Percentiles rank a stretch among this genome's conserved stretches.
Conservation (phyloP, 2,888 invertebrate genomes). For the Leptopilina syphax region DNA sequence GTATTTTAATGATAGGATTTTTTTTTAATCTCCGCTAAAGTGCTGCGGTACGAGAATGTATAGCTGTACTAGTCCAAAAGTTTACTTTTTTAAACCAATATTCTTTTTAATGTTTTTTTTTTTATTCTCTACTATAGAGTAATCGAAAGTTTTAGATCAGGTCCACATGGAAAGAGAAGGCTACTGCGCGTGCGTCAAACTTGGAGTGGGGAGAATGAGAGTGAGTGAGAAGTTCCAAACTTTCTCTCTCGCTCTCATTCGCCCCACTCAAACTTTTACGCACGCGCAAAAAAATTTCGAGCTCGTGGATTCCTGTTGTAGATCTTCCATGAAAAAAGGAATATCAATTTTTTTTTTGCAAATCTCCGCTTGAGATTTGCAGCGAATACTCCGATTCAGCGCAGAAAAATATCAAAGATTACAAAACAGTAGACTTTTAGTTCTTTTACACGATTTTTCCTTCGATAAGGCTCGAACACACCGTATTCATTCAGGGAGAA, state of each 20-base stretch:
- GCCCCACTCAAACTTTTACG: no score
- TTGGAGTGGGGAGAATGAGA: no score
- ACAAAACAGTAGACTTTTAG: conserved; percentile 25
- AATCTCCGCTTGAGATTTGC: no score
- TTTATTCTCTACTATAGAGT: background rate
- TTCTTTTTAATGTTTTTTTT: background rate
- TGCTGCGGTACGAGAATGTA: conserved; percentile 41
- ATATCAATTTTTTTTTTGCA: no score
- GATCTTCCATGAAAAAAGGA: no score
- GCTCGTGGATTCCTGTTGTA: background rate
- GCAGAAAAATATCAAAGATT: conserved; percentile 37
- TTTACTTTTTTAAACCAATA: conserved; percentile 8
- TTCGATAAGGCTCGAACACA: background rate
- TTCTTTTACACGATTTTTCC: background rate
- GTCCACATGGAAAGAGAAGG: no score
- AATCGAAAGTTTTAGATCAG: background rate
- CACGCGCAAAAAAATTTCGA: background rate
- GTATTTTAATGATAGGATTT: conserved; percentile 29
- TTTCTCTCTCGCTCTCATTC: no score
- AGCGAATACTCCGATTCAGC: conserved; percentile 21
- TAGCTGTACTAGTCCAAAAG: conserved; percentile 41
- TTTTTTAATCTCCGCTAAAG: conserved; percentile 19
- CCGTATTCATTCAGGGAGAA: conserved; percentile 13
- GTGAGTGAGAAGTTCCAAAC: no score
- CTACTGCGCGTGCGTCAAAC: no score